These are phyloP conservation scores for Trichonephila clavipes DNA, from an alignment of 1,140 invertebrate species.

Conservation along the genomic window DNA sequence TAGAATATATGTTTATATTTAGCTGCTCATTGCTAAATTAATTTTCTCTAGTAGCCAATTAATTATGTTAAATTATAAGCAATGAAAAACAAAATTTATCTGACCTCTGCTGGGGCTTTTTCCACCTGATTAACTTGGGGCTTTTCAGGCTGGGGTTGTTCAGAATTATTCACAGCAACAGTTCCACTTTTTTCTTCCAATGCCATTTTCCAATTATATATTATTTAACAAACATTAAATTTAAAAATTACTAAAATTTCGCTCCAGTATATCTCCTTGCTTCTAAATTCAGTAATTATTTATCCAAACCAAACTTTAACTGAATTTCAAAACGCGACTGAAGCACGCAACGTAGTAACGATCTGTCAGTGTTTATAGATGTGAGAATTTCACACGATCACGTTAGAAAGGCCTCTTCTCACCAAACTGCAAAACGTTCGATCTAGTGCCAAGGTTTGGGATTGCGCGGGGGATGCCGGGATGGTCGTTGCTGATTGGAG, in stretches of 20 bases:
- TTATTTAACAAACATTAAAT: background rate
- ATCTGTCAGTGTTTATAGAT: background rate
- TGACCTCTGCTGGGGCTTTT: background rate
- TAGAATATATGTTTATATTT: too few species aligned
- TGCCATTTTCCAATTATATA: conserved; percentile 4
- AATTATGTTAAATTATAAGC: background rate
- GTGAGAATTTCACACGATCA: background rate
- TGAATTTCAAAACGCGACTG: background rate
- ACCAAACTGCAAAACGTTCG: conserved; percentile 23
- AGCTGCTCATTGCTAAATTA: too few species aligned
- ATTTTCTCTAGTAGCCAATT: too few species aligned
- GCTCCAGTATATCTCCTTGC: background rate
- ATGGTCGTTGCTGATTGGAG: conserved; percentile 59
- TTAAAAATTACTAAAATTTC: background rate
- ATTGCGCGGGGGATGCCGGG: conserved; percentile 50
- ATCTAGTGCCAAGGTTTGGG: conserved; percentile 20
- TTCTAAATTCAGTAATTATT: background rate
- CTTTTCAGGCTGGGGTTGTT: background rate
- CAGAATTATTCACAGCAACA: conserved; percentile 1
- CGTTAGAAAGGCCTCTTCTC: conserved; percentile 13
- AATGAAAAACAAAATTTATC: background rate
- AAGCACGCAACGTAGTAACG: background rate
- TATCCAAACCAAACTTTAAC: background rate
- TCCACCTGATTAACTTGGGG: conserved; percentile 6
- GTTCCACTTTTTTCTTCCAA: conserved; percentile 44